phyloP scores from a whole-genome alignment of 2,888 invertebrate genomes.

The Emesis russula region DNA sequence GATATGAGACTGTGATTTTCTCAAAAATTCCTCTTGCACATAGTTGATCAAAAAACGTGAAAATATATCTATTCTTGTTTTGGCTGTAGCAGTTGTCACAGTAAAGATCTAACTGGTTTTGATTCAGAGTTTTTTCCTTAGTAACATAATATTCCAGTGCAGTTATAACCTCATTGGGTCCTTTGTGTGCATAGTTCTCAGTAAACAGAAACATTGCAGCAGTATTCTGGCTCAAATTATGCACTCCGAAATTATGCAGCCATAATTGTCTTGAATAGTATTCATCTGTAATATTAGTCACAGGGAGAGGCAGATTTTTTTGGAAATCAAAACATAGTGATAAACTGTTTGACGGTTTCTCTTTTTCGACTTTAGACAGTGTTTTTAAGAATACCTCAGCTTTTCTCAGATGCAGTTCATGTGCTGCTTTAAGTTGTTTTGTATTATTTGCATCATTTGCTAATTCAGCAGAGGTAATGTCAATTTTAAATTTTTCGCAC shows the following conservation, averaged over 20 bases:
- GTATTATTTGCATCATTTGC: not conserved
- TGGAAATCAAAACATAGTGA: not conserved
- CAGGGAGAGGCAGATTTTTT: not conserved
- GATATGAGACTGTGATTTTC: not conserved
- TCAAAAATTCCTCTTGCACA: not conserved
- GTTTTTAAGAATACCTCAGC: too few species aligned
- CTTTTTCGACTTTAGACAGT: not conserved
- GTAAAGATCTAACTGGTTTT: not conserved
- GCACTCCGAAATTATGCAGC: not conserved
- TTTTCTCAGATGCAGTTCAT: too few species aligned
- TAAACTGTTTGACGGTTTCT: not conserved
- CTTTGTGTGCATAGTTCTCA: not conserved
- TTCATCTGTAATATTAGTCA: not conserved
- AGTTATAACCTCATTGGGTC: not conserved
- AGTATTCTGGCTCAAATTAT: not conserved
- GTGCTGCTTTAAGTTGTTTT: constrained; percentile 1
- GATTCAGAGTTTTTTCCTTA: not conserved
- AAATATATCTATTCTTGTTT: not conserved
- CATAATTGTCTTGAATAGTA: not conserved
- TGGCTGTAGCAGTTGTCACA: not conserved
- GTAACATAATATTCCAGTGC: not conserved
- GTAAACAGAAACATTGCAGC: not conserved
- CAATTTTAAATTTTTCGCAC: not conserved
- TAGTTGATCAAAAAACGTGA: not conserved
- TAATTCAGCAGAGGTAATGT: not conserved